A percentile compares a stretch with the other conserved stretches of the same genome.
Evolutionary conservation across 2,113 vertebrate species (phyloP).

Genomic region (Anarrhichthys ocellatus): DNA sequence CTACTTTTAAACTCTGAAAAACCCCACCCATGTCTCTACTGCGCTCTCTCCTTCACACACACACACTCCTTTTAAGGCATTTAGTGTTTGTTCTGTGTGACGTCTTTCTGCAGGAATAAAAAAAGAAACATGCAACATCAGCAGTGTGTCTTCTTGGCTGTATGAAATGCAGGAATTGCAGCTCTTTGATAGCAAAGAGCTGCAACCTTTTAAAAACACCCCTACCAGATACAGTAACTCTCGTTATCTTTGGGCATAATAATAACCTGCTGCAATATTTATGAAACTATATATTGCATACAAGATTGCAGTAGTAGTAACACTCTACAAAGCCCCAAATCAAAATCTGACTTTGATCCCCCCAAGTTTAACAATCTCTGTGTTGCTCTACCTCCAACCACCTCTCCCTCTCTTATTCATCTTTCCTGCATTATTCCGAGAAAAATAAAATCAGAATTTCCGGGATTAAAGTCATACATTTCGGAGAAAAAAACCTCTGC

Average conservation of each 20-base stretch:
- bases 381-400: neutral
- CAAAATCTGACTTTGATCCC: conserved; percentile 1
- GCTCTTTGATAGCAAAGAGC: conserved; percentile 6
- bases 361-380: neutral
- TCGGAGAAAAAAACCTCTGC: no score
- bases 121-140: conserved; percentile 27
- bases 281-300: neutral
- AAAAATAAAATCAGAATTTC: no score
- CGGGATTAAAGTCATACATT: no score
- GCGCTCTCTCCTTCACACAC: neutral
- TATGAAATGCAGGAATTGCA: neutral
- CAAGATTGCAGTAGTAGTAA: neutral
- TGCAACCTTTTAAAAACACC: neutral
- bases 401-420: neutral
- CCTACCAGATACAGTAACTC: neutral
- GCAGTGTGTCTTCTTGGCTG: conserved; percentile 21
- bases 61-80: conserved; percentile 35
- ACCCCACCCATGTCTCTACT: neutral
- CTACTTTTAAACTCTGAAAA: neutral
- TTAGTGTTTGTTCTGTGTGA: neutral
- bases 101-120: conserved; percentile 1
- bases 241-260: neutral
- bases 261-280: conserved; percentile 3
- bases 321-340: neutral
- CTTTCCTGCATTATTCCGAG: no score